Base-by-base conservation (phyloP, 2,888 invertebrate species). In the Sialis fuliginosa region DNA sequence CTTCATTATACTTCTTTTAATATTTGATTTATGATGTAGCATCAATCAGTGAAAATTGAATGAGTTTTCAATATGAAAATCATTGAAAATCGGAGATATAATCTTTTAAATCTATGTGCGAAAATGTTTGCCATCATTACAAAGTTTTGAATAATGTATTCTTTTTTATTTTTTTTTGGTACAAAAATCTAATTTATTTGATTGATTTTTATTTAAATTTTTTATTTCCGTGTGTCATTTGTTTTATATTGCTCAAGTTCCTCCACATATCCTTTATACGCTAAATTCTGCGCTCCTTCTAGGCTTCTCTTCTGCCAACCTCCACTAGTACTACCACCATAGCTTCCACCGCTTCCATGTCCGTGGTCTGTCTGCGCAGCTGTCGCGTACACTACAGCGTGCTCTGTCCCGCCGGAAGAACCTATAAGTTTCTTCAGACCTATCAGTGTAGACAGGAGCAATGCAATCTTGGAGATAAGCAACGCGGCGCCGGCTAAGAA, bases 401-500 rank as follows among this genome's bases (percentile, higher is more conserved):
- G 74, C 9, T 69, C 67, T 13, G 64, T 62, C 1, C 63, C 64
- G 34, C 72, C 68, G 8, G 63, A 61, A 55, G 64, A 61, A 7
- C 68, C 67, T 39, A 71, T 68, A 50, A 74, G 62, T 53, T 77
- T 78, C 64, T 80, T 81, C 57, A 80, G 60, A 48, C 77, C 75
- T 55, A 77, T 72, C 54, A 79, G 66, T 39, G 74, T 63, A 5
- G 78, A 74, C 33, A 79, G 57, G 45, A 77, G 61, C 22, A 81
- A 59, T 1, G 79, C 77, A 44, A 79, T 69, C 60, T 81, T 81
- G 6, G 79, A 75, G 49, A 80, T 69, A 46, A 81, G 63, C 48
- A 81, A 63, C 4, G 80, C 80, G 6, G 77, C 73, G 40, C 78
- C 79, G 1, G 80, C 78, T 53, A 80, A 66, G 49, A 80, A 67